Evolutionary conservation across 2,113 vertebrate species (phyloP).

Genomic region (Euleptes europaea): DNA sequence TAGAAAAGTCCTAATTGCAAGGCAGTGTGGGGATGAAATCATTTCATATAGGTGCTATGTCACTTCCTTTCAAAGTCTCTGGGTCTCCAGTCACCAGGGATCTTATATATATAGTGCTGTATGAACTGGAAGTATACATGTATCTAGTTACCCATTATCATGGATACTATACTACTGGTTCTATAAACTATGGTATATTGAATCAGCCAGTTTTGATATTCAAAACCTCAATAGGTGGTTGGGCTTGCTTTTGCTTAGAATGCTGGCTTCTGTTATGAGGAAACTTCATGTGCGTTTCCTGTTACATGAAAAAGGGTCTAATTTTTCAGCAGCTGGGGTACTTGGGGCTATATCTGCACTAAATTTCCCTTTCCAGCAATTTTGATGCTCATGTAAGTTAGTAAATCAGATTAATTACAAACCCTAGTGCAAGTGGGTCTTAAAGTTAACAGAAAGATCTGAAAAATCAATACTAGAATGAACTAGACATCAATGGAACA

Average conservation of each 20-base stretch:
- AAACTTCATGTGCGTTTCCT: background rate
- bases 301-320: background rate
- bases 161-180: background rate
- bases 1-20: background rate
- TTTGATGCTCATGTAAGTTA: background rate
- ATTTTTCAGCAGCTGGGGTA: background rate
- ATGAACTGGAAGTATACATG: background rate
- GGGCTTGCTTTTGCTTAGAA: background rate
- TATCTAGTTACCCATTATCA: background rate
- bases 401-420: background rate
- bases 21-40: background rate
- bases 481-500: constrained; percentile 19
- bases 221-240: background rate
- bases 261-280: background rate
- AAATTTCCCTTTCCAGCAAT: background rate
- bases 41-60: accelerated
- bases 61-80: too few relatives aligned
- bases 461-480: constrained; percentile 11
- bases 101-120: background rate
- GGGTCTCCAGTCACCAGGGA: too few relatives aligned
- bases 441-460: constrained; percentile 24
- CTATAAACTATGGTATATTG: background rate
- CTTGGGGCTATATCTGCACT: background rate
- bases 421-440: background rate
- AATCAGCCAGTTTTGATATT: constrained; percentile 7